Percentiles rank a stretch among this genome's conserved stretches.
These are phyloP conservation scores for Acholoe squamosa DNA, from an alignment of 2,888 invertebrate species.

Conservation along the genomic window DNA sequence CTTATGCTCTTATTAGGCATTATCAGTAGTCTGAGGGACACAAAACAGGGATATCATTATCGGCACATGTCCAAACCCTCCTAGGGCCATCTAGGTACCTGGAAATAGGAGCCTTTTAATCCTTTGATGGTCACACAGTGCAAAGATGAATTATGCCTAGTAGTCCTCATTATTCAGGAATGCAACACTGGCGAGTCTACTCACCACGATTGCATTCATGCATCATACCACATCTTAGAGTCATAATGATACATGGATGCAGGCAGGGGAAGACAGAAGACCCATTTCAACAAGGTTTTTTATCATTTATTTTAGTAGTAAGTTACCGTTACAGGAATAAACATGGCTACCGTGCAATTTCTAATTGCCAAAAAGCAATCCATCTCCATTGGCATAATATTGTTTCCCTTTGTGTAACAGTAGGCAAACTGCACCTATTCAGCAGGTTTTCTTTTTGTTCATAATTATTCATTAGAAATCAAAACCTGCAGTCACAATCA, in stretches of 20 bases:
- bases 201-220: too few relatives aligned
- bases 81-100: conserved; percentile 14
- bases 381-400: conserved; percentile 22
- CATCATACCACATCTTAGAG: too few relatives aligned
- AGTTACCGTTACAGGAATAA: too few relatives aligned
- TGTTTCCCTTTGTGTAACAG: conserved; percentile 28
- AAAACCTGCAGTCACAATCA: not conserved
- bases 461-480: conserved; percentile 47
- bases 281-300: too few relatives aligned
- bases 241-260: too few relatives aligned
- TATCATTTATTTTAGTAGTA: too few relatives aligned
- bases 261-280: too few relatives aligned
- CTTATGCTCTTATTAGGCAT: too few relatives aligned
- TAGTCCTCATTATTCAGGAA: too few relatives aligned
- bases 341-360: not conserved
- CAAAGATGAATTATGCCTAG: too few relatives aligned
- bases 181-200: too few relatives aligned
- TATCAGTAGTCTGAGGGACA: not conserved
- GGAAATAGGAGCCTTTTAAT: not conserved
- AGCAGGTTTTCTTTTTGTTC: not conserved
- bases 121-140: too few relatives aligned
- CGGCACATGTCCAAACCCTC: not conserved
- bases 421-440: not conserved
- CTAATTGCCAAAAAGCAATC: conserved; percentile 53
- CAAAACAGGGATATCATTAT: not conserved